Base-by-base conservation (phyloP, 2,797 vertebrate genomes). In the Helostoma temminkii region DNA sequence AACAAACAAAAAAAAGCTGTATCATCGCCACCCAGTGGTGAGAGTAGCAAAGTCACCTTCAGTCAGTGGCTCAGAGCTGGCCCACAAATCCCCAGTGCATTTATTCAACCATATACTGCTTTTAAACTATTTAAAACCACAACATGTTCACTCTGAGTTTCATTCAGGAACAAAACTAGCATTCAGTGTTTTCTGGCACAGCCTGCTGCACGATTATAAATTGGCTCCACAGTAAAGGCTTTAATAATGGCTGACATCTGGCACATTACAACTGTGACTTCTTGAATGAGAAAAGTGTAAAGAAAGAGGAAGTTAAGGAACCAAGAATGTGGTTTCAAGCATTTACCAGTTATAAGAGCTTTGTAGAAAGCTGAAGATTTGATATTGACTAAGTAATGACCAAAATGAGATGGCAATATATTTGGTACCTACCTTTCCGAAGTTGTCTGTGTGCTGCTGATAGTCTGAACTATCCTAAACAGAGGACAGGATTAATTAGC, bases 361-460 rank as follows among this genome's bases (percentile, higher is more conserved):
- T 67, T 6, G 9, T 36, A n/a, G 6, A 3, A 26, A 6, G 26
- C 26, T 26, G 26, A 26, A 26, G 26, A 26, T 26, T 26, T 32
- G 10, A 32, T 32, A 32, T 10, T 32, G 32, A 49, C 24, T 21
- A 43, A 19, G 8, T 8, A 30, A 39, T 39, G 12, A 50, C 2
- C n/a, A 63, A 34, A 79, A 50, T 0, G 14, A 21, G 9, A 3
- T 16, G 12, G 1, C 37, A 42, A 60, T 39, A 19, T 34, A 24
- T 67, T 50, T 77, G 43, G 62, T 0, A 76, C 85, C 71, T 92
- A 99, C 97, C 95, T 96, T 98, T 87, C 97, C 97, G 84, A 99
- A 98, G 91, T 96, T 99, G 91, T 99, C 97, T 37, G 96, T 96
- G 75, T 98, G 98, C 70, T 96, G 95, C 86, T 96, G 96, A 90